Evolutionary conservation across 2,888 invertebrate species (phyloP).

Genomic region (Andrena minutula): DNA sequence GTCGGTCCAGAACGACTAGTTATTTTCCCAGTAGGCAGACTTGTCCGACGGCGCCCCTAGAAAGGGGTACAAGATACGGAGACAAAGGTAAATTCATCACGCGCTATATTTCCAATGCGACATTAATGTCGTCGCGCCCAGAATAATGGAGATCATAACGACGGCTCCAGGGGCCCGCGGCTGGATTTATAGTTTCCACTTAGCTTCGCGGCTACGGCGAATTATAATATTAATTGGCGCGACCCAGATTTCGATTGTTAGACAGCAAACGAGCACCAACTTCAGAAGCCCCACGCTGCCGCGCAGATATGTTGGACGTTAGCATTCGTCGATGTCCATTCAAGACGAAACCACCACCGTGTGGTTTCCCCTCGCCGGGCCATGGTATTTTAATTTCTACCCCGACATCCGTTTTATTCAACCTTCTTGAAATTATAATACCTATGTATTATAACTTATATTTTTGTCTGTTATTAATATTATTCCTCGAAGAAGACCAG

Average conservation of each 20-base stretch:
- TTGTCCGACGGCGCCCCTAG: background rate
- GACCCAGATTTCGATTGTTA: constrained; percentile 48
- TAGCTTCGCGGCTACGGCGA: constrained; percentile 18
- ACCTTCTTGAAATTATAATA: background rate
- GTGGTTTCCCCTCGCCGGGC: background rate
- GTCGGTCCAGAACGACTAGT: constrained; percentile 36
- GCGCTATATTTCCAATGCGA: constrained; percentile 50
- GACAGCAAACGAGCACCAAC: constrained; percentile 16
- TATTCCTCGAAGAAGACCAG: too few relatives aligned
- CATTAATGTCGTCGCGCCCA: constrained; percentile 39
- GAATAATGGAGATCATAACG: constrained; percentile 46
- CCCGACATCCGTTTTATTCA: background rate
- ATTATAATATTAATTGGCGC: constrained; percentile 56
- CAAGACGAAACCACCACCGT: background rate
- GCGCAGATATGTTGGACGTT: constrained; percentile 27
- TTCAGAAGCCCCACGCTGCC: constrained; percentile 18
- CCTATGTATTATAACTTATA: too few relatives aligned
- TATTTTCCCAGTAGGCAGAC: constrained; percentile 28
- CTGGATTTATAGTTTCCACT: constrained; percentile 50
- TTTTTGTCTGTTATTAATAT: too few relatives aligned
- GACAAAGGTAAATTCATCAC: constrained; percentile 55
- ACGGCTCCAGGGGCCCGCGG: background rate
- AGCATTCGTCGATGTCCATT: constrained; percentile 15
- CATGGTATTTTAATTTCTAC: background rate
- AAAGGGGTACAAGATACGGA: background rate